Conservation (phyloP, 2,113 vertebrate genomes). For the Rynchops niger region DNA sequence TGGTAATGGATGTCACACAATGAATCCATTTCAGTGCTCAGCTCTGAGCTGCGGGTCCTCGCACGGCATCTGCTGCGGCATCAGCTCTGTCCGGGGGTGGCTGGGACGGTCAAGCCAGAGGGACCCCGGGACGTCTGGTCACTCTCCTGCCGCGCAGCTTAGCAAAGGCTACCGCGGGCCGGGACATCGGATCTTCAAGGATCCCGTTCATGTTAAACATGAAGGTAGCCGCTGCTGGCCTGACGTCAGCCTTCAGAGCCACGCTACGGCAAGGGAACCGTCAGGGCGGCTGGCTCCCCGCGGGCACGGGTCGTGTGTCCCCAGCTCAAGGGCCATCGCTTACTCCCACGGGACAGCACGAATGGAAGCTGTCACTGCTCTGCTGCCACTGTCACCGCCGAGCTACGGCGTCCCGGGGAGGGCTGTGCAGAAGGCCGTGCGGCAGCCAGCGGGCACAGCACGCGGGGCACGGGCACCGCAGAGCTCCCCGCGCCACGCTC, state of each 20-base stretch:
- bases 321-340: neutral
- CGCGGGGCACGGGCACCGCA: neutral
- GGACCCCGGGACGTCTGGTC: neutral
- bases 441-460: neutral
- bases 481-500: neutral
- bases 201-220: rapidly evolving
- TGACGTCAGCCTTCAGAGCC: neutral
- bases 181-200: neutral
- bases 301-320: neutral
- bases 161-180: neutral
- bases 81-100: neutral
- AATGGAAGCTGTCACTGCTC: neutral
- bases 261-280: rapidly evolving
- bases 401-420: neutral
- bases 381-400: neutral
- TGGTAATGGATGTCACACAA: neutral
- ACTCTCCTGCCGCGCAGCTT: neutral
- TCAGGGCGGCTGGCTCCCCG: neutral
- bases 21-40: neutral
- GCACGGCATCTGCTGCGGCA: neutral
- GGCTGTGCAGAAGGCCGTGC: neutral
- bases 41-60: neutral
- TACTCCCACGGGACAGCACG: neutral
- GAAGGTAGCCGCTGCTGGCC: neutral
- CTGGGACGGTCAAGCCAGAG: neutral